A percentile compares a stretch with the other conserved stretches of the same genome.
These are phyloP conservation scores for Drosophila sordidapex DNA, from an alignment of 2,888 invertebrate species.

Conservation along the genomic window DNA sequence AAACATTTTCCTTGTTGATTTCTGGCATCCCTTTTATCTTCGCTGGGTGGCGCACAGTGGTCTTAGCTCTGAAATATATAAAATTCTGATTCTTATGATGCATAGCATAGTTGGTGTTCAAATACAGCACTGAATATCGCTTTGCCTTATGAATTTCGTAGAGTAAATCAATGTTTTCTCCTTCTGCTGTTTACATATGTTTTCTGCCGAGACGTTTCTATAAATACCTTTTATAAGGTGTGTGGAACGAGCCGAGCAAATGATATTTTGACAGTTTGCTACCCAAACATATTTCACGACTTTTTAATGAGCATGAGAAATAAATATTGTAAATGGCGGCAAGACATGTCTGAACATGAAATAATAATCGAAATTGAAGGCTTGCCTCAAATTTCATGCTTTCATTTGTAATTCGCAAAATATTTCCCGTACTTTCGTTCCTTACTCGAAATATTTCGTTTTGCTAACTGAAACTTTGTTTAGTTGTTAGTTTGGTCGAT, in stretches of 20 bases:
- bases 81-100: background rate
- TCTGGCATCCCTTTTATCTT: slow-evolving; percentile 20
- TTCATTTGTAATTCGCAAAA: background rate
- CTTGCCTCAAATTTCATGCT: background rate
- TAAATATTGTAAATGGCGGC: slow-evolving; percentile 13
- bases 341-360: background rate
- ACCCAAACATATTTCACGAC: slow-evolving; percentile 30
- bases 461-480: background rate
- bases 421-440: background rate
- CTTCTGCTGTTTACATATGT: no score
- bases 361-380: background rate
- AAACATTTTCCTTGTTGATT: slow-evolving; percentile 32
- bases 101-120: background rate
- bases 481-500: background rate
- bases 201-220: slow-evolving; percentile 5
- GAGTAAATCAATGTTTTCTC: background rate
- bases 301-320: slow-evolving; percentile 35
- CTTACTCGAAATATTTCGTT: background rate
- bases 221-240: slow-evolving; percentile 36
- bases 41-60: slow-evolving; percentile 24
- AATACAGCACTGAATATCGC: background rate
- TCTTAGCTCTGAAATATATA: background rate
- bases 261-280: slow-evolving; percentile 32
- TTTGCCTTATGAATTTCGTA: background rate
- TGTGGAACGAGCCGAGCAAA: slow-evolving; percentile 30